phyloP scores from a whole-genome alignment of 2,888 invertebrate genomes.

The Zhuqinia jingwanae region DNA sequence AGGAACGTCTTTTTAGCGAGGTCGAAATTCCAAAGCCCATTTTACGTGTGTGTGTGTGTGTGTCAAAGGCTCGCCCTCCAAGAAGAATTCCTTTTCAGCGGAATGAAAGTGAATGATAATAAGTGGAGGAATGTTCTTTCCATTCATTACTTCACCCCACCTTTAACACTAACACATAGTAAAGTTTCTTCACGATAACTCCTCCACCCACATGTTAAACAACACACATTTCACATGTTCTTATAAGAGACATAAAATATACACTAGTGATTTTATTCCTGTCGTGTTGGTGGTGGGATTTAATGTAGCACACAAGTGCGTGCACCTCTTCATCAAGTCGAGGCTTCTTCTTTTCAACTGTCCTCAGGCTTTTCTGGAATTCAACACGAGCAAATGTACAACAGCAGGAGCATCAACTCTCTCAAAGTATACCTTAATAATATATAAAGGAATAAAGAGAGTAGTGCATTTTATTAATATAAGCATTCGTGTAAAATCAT shows the following conservation, averaged over 20 bases:
- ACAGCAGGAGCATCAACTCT: neutral
- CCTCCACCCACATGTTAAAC: constrained; percentile 21
- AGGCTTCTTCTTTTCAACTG: constrained; percentile 50
- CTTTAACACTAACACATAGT: constrained; percentile 4
- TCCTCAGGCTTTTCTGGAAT: constrained; percentile 51
- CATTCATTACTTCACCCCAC: constrained; percentile 43
- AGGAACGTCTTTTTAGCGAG: constrained; percentile 14
- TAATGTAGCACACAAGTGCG: constrained; percentile 37
- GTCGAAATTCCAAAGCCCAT: constrained; percentile 20
- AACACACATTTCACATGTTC: neutral
- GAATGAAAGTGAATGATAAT: constrained; percentile 48
- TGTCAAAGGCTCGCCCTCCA: constrained; percentile 1
- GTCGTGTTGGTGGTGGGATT: constrained; percentile 36
- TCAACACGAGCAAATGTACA: constrained; percentile 30
- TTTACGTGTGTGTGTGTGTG: constrained; percentile 21
- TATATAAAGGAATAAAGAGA: neutral
- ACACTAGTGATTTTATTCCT: constrained; percentile 38
- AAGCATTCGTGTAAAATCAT: neutral
- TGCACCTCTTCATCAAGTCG: constrained; percentile 49
- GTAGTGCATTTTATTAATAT: neutral
- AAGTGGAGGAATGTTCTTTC: constrained; percentile 43
- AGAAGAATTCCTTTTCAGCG: constrained; percentile 38
- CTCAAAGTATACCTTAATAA: too few species aligned
- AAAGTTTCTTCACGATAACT: constrained; percentile 12
- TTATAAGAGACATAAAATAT: constrained; percentile 1